These are phyloP conservation scores for Orthosia cruda DNA, from an alignment of 2,888 invertebrate species.

Conservation along the genomic window DNA sequence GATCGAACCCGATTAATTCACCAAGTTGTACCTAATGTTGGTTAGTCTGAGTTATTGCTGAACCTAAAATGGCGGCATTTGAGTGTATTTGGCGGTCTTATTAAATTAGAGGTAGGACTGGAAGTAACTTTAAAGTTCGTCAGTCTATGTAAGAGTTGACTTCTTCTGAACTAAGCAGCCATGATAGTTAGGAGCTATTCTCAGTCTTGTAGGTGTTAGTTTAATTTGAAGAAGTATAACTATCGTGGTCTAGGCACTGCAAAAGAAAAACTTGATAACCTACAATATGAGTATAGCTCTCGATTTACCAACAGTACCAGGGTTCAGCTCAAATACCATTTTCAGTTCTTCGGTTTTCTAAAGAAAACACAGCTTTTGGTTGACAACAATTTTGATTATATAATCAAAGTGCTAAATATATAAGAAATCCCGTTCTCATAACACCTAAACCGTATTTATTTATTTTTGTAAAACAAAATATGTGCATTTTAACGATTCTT, in stretches of 20 bases:
- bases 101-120: slow-evolving; percentile 35
- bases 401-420: slow-evolving; percentile 31
- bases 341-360: not conserved
- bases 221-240: not conserved
- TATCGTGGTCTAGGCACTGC: too few species aligned
- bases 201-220: not conserved
- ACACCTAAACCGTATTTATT: slow-evolving; percentile 68
- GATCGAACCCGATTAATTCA: slow-evolving; percentile 70
- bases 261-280: not conserved
- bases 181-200: not conserved
- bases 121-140: slow-evolving; percentile 16
- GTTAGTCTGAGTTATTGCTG: slow-evolving; percentile 60
- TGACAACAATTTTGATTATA: not conserved
- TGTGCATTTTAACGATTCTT: slow-evolving; percentile 85
- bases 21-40: slow-evolving; percentile 62
- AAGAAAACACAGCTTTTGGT: not conserved
- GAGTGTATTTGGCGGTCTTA: slow-evolving; percentile 31
- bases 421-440: slow-evolving; percentile 20
- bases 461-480: slow-evolving; percentile 77
- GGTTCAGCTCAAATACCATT: not conserved
- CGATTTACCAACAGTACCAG: not conserved
- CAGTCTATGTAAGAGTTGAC: not conserved
- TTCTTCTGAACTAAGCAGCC: not conserved
- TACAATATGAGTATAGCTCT: not conserved
- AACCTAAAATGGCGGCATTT: slow-evolving; percentile 43